Evolutionary conservation across 1,140 invertebrate genomes (phyloP), one percentile per base, ranked within the genome.

Genomic region (Hyposmocoma kahamanoa): DNA sequence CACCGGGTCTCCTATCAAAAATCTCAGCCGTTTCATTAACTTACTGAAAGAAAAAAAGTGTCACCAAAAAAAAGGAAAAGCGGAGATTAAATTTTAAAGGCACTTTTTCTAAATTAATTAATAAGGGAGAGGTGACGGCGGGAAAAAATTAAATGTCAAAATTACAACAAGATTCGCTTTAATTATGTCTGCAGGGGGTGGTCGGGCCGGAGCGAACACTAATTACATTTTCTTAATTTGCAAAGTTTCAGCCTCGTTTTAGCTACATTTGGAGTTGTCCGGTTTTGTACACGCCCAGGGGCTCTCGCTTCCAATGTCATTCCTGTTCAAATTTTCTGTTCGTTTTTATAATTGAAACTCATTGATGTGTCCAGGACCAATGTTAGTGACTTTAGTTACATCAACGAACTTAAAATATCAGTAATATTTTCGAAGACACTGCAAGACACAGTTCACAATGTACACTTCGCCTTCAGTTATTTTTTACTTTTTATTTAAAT

Each of bases 191-290:
- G 57, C 46, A 47, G 64, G 64, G 69, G 54, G 45, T 11, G 53
- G 24, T 32, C 53, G 38, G 34, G 56, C 24, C 46, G 51, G 57
- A 38, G 22, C 50, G 59, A 34, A 34, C 53, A 69, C 75, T 79
- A 81, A 81, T 81, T 81, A 79, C 79, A 76, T 79, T 81, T 81
- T 81, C 80, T 84, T 81, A 84, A 81, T 84, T 81, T 72, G 75
- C 65, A 81, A 81, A 81, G 59, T 83, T 79, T 63, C 59, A 41
- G 36, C 41, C 41, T 30, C 26, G 28, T 56, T 50, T 22, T 21
- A 21, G 46, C 50, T 54, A 47, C 52, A 49, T 57, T 57, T 28
- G 22, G 47, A 52, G 30, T 59, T 56, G 61, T 62, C 61, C 57
- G 59, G 60, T 62, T 60, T 59, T 54, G n/a, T n/a, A n/a, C n/a